A percentile compares a stretch with the other conserved stretches of the same genome.
phyloP scores from a whole-genome alignment of 2,888 invertebrate species.

The Entomobrya proxima region DNA sequence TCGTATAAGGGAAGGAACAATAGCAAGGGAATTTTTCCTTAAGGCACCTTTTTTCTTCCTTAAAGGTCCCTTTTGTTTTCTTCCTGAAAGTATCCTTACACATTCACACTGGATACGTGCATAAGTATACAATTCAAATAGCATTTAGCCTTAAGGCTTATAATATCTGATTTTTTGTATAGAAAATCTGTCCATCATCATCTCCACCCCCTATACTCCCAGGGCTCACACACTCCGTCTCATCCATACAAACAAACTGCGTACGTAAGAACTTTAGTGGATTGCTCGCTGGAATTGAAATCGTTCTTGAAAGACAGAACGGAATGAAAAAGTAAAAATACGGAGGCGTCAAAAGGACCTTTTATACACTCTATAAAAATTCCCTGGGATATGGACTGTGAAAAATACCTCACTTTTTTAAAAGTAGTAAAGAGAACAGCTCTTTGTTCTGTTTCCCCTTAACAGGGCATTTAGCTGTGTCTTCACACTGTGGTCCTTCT shows the following conservation, averaged over 20 bases:
- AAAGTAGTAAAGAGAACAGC: too few species aligned
- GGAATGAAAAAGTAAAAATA: background rate
- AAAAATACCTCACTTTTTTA: constrained; percentile 41
- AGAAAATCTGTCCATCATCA: constrained; percentile 7
- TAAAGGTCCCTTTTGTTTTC: background rate
- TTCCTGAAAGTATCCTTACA: too few species aligned
- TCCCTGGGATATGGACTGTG: constrained; percentile 54
- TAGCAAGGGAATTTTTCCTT: constrained; percentile 36
- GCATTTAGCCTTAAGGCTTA: constrained; percentile 35
- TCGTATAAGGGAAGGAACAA: background rate
- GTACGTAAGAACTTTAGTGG: background rate
- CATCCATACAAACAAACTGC: constrained; percentile 21
- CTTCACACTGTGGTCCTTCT: too few species aligned
- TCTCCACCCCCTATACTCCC: constrained; percentile 17
- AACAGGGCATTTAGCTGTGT: constrained; percentile 10
- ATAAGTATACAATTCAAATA: background rate
- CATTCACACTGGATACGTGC: too few species aligned
- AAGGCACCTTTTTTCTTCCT: constrained; percentile 55
- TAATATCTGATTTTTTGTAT: constrained; percentile 6
- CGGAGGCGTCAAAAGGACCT: constrained; percentile 64
- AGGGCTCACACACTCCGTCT: constrained; percentile 19
- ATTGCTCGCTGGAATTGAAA: constrained; percentile 6
- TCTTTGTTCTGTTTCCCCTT: constrained; percentile 40
- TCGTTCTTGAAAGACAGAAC: constrained; percentile 34
- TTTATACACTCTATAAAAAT: constrained; percentile 62